Evolutionary conservation across 2,888 invertebrate species (phyloP), one percentile per base, ranked within the genome.

Genomic region (Papilio elwesi): DNA sequence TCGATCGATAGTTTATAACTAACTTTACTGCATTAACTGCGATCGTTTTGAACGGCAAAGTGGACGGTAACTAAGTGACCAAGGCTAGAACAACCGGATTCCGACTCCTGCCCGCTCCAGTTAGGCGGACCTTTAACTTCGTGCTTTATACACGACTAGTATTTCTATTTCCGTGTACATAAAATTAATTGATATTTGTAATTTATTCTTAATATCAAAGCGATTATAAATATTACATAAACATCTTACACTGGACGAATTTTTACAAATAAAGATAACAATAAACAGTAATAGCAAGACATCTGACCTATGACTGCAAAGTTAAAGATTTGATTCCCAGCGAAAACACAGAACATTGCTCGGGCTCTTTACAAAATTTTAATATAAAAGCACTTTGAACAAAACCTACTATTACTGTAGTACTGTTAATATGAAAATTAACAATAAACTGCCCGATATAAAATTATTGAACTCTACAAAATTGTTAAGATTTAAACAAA

Each of bases 21-120:
- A 81, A 81, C 80, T 82, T 77, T 81, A 85, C 81, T 88, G 89
- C 92, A 92, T 92, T 91, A 90, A 85, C 85, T 83, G 86, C 86
- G 81, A 78, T 83, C 85, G 89, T 91, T 90, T 92, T 90, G 92
- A 92, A 87, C 85, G 91, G 91, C 90, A 88, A 90, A 92, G 92
- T 92, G 90, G 90, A 88, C 89, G 90, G 89, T 91, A 86, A 85
- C 85, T 59, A 5, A 83, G 86, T 86, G 82, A 87, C 89, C 92
- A 92, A 93, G 93, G 92, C 89, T 91, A 89, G 80, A 82, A 84
- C 85, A 89, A 92, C 93, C 92, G 92, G 93, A 93, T 92, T 92
- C 87, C 87, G 85, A 89, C 85, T 90, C 88, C 90, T 87, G 87
- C 85, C 85, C 90, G 90, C 89, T 91, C 91, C 89, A 91, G 91